Conservation (phyloP, 1,140 invertebrate species). For the Diabrotica virgifera region DNA sequence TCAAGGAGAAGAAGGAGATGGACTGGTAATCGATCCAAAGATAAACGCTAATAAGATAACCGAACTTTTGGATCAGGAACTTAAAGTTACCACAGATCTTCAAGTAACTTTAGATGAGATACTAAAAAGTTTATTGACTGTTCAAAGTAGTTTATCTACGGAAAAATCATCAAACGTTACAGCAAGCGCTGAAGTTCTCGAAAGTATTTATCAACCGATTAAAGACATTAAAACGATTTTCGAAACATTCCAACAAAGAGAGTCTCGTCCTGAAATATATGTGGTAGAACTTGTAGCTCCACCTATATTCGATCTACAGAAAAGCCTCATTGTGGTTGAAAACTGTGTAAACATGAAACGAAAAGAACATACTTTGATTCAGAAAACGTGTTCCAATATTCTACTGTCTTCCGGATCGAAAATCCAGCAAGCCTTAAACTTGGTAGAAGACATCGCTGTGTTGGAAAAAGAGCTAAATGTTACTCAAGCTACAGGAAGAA, state of each 20-base stretch:
- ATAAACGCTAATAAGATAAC: slow-evolving; percentile 33
- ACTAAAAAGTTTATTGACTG: slow-evolving; percentile 52
- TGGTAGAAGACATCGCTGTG: slow-evolving; percentile 50
- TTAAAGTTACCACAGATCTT: slow-evolving; percentile 34
- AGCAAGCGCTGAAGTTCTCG: slow-evolving; percentile 63
- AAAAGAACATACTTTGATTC: slow-evolving; percentile 60
- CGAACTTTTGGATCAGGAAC: slow-evolving; percentile 38
- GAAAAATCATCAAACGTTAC: slow-evolving; percentile 61
- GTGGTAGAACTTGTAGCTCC: slow-evolving; percentile 58
- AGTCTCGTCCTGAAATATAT: slow-evolving; percentile 46
- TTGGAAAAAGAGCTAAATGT: slow-evolving; percentile 51
- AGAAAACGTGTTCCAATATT: slow-evolving; percentile 61
- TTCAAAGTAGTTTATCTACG: slow-evolving; percentile 61
- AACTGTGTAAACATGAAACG: slow-evolving; percentile 66
- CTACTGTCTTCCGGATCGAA: slow-evolving; percentile 56
- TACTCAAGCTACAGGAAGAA: slow-evolving; percentile 49
- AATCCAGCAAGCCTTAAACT: slow-evolving; percentile 52
- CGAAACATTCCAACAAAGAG: slow-evolving; percentile 48
- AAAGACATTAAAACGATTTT: slow-evolving; percentile 61
- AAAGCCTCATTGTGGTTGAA: slow-evolving; percentile 61
- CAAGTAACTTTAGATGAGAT: slow-evolving; percentile 40
- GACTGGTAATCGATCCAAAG: slow-evolving; percentile 45
- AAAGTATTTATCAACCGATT: slow-evolving; percentile 59
- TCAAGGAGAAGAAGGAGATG: slow-evolving; percentile 55
- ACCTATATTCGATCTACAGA: slow-evolving; percentile 59